Evolutionary conservation across 2,113 vertebrate species (phyloP).

Genomic region (Atractosteus spatula): DNA sequence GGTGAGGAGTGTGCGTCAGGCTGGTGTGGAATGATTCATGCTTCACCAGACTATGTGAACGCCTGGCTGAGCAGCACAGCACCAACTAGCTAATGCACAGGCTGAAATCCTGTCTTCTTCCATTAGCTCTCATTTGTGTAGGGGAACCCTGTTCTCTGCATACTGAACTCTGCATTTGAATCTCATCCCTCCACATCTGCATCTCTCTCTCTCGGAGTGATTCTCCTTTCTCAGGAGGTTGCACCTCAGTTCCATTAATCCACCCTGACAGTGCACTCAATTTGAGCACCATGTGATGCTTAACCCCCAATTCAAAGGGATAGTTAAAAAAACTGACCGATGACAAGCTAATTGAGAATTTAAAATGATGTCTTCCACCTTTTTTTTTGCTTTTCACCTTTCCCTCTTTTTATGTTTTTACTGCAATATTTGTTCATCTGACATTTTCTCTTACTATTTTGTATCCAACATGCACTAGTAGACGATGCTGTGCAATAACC

Average conservation of each 20-base stretch:
- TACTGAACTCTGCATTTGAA: neutral
- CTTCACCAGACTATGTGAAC: constrained; percentile 10
- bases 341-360: too few relatives aligned
- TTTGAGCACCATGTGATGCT: too few relatives aligned
- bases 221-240: neutral
- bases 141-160: fast-evolving
- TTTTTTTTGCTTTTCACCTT: too few relatives aligned
- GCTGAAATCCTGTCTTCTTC: neutral
- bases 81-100: neutral
- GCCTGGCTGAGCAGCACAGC: constrained; percentile 12
- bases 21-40: constrained; percentile 4
- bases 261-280: too few relatives aligned
- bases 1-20: neutral
- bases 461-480: too few relatives aligned
- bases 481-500: too few relatives aligned
- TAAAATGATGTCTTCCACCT: too few relatives aligned
- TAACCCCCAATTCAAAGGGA: too few relatives aligned
- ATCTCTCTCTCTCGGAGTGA: neutral
- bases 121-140: fast-evolving
- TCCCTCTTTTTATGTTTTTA: too few relatives aligned
- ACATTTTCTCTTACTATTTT: too few relatives aligned
- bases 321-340: too few relatives aligned
- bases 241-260: neutral
- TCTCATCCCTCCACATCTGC: neutral
- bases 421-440: too few relatives aligned